Base-by-base conservation (phyloP, 1,140 invertebrate genomes). In the Zaprionus ornatus region DNA sequence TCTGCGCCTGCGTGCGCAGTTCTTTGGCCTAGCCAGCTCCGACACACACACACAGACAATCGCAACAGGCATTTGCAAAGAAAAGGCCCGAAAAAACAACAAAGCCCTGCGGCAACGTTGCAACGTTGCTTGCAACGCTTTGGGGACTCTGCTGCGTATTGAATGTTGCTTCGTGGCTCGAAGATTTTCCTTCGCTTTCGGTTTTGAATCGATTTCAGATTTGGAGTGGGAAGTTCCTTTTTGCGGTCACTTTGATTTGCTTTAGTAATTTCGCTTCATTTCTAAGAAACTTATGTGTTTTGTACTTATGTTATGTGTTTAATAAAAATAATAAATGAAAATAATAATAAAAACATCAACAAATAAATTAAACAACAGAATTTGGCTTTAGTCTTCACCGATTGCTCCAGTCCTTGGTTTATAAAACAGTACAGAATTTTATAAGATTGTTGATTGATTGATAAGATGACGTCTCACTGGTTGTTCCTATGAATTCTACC, bases 21-120 rank as follows among this genome's bases (percentile, higher is more conserved):
- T 71, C 77, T 64, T 71, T 87, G 83, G 83, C 84, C 80, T 68
- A 70, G 63, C 62, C 48, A 40, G 48, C 57, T 17, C 25, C 35
- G n/a, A 27, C 42, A 54, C 61, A 52, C 25, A 48, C 55, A 13
- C 48, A 54, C 67, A 45, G 45, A 29, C 32, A 32, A 17, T 10
- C 56, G 23, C 42, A 42, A 40, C 42, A 59, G 45, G 64, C 52
- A 80, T 82, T 82, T 37, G 64, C 57, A 68, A 68, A 57, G 29
- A 50, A 27, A 69, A 69, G 61, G 32, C 15, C 42, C n/a, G 42
- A 62, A 74, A 61, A 61, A 65, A 52, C 23, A 17, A 21, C 50
- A 29, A 23, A 40, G n/a, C 19, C 15, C 5, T 55, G 37, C 12
- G 35, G 19, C 19, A 35, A 35, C 17, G 29, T 32, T 9, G 25